These are phyloP conservation scores for Papilio demoleus DNA, from an alignment of 2,888 invertebrate species.

Conservation along the genomic window DNA sequence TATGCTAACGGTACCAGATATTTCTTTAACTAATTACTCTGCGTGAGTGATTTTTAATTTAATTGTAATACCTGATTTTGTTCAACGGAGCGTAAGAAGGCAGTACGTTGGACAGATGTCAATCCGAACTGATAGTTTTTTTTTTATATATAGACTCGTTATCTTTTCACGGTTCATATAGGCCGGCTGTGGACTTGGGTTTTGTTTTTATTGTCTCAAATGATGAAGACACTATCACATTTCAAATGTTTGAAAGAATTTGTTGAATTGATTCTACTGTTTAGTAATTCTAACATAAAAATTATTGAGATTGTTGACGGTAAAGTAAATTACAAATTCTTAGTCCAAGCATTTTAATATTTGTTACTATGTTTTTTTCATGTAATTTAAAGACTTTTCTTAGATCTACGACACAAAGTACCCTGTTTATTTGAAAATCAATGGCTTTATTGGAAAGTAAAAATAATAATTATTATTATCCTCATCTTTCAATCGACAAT, in stretches of 20 bases:
- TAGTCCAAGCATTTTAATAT: no score
- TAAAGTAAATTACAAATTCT: no score
- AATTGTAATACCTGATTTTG: slow-evolving; percentile 82
- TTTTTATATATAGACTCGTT: slow-evolving; percentile 45
- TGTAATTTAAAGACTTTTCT: no score
- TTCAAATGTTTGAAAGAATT: slow-evolving; percentile 7
- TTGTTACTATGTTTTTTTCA: no score
- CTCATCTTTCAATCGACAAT: no score
- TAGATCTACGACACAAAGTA: no score
- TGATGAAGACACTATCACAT: slow-evolving; percentile 55
- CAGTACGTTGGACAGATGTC: slow-evolving; percentile 75
- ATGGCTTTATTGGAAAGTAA: no score
- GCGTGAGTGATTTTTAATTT: slow-evolving; percentile 81
- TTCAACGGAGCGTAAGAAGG: slow-evolving; percentile 70
- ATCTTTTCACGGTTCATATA: slow-evolving; percentile 53
- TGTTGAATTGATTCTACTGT: background rate
- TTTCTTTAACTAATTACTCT: slow-evolving; percentile 65
- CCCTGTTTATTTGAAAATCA: no score
- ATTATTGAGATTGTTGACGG: background rate
- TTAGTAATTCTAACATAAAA: background rate
- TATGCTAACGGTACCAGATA: slow-evolving; percentile 62
- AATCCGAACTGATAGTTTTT: slow-evolving; percentile 66
- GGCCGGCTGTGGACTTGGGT: slow-evolving; percentile 49
- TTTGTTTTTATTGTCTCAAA: slow-evolving; percentile 69
- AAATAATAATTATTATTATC: no score